Evolutionary conservation across 2,113 vertebrate genomes (phyloP).

Genomic region (Cathartes aura): DNA sequence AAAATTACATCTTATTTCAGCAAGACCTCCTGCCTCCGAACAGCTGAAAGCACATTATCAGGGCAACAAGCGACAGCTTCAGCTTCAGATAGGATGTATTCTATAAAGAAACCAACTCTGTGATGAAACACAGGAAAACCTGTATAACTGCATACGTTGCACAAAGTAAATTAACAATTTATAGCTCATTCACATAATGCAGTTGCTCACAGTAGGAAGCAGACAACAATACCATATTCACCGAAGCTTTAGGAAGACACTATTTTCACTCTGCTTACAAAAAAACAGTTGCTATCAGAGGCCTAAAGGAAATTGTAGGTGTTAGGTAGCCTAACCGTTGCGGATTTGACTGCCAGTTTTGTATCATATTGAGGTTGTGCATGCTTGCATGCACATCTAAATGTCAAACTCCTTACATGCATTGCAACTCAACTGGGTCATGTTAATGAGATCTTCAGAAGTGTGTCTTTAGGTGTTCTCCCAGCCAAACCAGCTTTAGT

Average conservation of each 20-base stretch:
- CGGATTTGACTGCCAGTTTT: not conserved
- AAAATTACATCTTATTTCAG: not conserved
- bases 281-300: not conserved
- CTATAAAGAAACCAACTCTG: not conserved
- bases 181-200: not conserved
- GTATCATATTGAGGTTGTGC: not conserved
- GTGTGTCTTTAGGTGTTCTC: not conserved
- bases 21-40: not conserved
- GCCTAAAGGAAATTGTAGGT: not conserved
- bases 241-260: not conserved
- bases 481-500: not conserved
- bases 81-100: not conserved
- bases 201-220: not conserved
- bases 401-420: not conserved
- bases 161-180: slow-evolving; percentile 33
- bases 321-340: not conserved
- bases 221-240: not conserved
- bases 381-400: not conserved
- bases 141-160: not conserved
- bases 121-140: slow-evolving; percentile 16
- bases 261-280: not conserved
- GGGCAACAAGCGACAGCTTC: not conserved
- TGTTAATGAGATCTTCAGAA: not conserved
- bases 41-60: not conserved
- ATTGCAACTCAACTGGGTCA: not conserved